Evolutionary conservation across 2,888 invertebrate species (phyloP).

Genomic region (Phaedon cochleariae): DNA sequence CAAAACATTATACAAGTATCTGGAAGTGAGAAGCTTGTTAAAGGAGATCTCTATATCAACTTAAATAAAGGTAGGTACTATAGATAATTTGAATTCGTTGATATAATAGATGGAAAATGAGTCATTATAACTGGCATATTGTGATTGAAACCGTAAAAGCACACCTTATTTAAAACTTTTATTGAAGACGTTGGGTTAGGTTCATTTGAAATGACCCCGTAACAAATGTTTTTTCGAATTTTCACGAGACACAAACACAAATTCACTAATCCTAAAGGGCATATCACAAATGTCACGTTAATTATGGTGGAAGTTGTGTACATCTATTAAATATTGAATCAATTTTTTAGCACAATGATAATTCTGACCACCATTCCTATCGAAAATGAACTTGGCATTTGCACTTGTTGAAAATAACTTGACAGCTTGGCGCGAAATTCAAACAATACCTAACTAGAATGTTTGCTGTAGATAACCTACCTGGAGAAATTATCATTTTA

Average conservation of each 20-base stretch:
- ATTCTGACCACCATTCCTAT: slow-evolving; percentile 58
- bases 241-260: slow-evolving; percentile 49
- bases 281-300: slow-evolving; percentile 57
- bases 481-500: neutral
- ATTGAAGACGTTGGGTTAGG: slow-evolving; percentile 59
- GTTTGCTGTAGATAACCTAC: neutral
- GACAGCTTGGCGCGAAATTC: slow-evolving; percentile 50
- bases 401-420: slow-evolving; percentile 58
- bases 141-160: slow-evolving; percentile 33
- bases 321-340: slow-evolving; percentile 44
- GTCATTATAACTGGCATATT: slow-evolving; percentile 20
- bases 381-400: slow-evolving; percentile 63
- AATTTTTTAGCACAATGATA: slow-evolving; percentile 51
- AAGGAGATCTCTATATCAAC: too few species aligned
- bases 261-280: slow-evolving; percentile 51
- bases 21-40: slow-evolving; percentile 42
- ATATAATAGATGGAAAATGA: neutral
- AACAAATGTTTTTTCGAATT: slow-evolving; percentile 50
- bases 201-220: slow-evolving; percentile 60
- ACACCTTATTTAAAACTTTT: slow-evolving; percentile 45
- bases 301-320: slow-evolving; percentile 47
- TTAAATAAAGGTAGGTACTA: too few species aligned
- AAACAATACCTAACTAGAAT: slow-evolving; percentile 26
- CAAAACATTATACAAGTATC: slow-evolving; percentile 74
- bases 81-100: neutral